Percentiles rank a stretch among this genome's conserved stretches.
Conservation (phyloP, 2,113 vertebrate species). For the Vidua macroura region DNA sequence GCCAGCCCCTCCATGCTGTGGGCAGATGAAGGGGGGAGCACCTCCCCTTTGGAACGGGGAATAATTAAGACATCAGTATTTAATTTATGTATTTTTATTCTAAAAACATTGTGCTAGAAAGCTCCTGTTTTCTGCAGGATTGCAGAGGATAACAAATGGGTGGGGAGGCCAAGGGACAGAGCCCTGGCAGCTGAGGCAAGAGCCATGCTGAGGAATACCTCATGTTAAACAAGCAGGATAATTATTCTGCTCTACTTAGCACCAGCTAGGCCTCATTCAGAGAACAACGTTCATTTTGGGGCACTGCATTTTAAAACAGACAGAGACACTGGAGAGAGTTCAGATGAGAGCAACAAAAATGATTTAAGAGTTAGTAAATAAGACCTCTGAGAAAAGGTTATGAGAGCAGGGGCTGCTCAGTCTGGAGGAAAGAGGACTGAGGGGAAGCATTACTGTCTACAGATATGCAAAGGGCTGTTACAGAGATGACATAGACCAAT, state of each 20-base stretch:
- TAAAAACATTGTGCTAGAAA: background rate
- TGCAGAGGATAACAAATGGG: constrained; percentile 39
- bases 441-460: constrained; percentile 59
- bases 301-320: constrained; percentile 37
- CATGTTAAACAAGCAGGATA: constrained; percentile 59
- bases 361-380: constrained; percentile 69
- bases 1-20: background rate
- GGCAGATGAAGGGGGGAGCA: background rate
- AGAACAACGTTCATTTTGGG: constrained; percentile 34
- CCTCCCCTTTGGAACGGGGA: background rate
- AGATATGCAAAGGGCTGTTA: constrained; percentile 49
- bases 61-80: background rate
- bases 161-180: background rate
- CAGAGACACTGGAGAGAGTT: constrained; percentile 35
- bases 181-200: background rate
- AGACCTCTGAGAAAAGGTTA: constrained; percentile 62
- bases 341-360: constrained; percentile 62
- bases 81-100: background rate
- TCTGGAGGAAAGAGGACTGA: constrained; percentile 60
- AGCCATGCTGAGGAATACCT: constrained; percentile 13
- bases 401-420: background rate
- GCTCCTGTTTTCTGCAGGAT: background rate
- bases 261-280: background rate
- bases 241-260: constrained; percentile 66
- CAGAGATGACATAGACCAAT: constrained; percentile 11